Evolutionary conservation across 2,797 vertebrate species (phyloP).

Genomic region (Heliangelus exortis): DNA sequence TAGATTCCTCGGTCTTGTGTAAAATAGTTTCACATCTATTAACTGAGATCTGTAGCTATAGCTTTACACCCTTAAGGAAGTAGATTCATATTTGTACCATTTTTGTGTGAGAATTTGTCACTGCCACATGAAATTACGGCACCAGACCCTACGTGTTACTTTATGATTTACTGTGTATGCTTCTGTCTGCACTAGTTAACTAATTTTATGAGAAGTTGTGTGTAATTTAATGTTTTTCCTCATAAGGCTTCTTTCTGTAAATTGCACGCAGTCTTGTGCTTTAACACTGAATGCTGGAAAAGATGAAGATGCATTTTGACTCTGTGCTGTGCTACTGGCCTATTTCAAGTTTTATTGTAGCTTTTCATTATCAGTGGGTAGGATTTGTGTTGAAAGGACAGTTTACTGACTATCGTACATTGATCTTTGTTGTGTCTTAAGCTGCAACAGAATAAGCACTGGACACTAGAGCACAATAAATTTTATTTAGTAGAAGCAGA

Average conservation of each 20-base stretch:
- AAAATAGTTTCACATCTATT: neutral
- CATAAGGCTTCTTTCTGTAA: neutral
- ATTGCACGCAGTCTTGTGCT: constrained; percentile 16
- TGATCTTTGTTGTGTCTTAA: neutral
- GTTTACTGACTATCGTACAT: neutral
- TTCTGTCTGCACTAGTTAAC: neutral
- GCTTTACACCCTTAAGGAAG: neutral
- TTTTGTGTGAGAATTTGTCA: neutral
- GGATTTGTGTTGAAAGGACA: neutral
- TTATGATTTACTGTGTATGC: neutral
- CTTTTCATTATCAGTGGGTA: neutral
- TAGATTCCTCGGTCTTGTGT: neutral
- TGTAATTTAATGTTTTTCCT: constrained; percentile 4
- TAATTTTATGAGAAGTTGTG: neutral
- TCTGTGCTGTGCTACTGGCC: constrained; percentile 57
- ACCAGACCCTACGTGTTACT: neutral
- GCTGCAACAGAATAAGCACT: neutral
- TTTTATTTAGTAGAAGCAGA: neutral
- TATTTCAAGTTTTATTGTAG: constrained; percentile 41
- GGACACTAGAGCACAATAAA: neutral
- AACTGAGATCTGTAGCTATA: neutral
- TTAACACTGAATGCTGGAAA: constrained; percentile 56
- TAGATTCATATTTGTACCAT: neutral
- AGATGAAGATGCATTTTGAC: constrained; percentile 69
- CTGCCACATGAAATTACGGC: neutral